Evolutionary conservation across 2,113 vertebrate species (phyloP), one percentile per base, ranked within the genome.

Genomic region (Pungitius pungitius): DNA sequence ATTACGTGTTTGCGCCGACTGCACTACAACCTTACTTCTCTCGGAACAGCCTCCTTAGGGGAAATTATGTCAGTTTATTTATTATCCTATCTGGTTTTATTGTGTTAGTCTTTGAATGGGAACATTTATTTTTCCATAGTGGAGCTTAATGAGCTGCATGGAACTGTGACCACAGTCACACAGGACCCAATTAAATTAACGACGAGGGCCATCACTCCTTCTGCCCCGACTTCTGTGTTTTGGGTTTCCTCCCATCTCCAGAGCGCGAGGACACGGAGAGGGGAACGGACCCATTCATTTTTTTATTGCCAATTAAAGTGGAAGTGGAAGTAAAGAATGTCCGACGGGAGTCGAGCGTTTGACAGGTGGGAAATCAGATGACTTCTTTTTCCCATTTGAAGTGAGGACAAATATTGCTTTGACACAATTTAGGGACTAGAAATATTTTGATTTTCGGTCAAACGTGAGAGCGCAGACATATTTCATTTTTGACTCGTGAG

Each of bases 161-260:
- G 73, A 83, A 85, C 78, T 82, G 74, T 75, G 82, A 62, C 69
- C 73, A 59, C 79, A 75, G 89, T 77, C 85, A 87, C 88, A 85
- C 66, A 84, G 84, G 82, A 86, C 30, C 88, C 81, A 84, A 89
- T 92, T 91, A 85, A 82, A 87, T 84, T 49, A 77, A 80, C 82
- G 66, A 78, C 43, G 62, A 75, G 56, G 35, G 61, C 67, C 67
- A 80, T 90, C 70, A 54, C 55, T 92, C 75, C 78, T 40, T 67
- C 9, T 61, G n/a, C 43, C 66, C 35, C 52, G 8, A 12, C 65
- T 27, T 30, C 9, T 67, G 59, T 69, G 70, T 61, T 71, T 51
- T 57, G 81, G 37, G 70, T 65, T 69, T 77, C 51, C 69, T 58
- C 20, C 69, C 76, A 27, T 64, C 67, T 69, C 49, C 60, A 39